Percentiles rank a stretch among this genome's conserved stretches.
These are phyloP conservation scores for Sebastes itinus DNA, from an alignment of 2,797 vertebrate species.

Conservation along the genomic window DNA sequence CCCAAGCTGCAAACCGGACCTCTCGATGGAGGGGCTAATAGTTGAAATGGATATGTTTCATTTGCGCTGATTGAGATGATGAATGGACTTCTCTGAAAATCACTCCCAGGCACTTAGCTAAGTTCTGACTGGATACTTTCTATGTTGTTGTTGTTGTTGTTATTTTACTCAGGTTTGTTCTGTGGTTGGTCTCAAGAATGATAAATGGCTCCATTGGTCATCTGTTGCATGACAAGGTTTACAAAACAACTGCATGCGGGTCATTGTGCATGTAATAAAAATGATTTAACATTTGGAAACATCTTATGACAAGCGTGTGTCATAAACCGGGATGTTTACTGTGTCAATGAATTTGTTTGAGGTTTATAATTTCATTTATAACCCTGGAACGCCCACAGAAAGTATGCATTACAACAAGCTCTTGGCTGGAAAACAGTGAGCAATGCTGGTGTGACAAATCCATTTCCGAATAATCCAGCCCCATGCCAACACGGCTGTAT, in stretches of 20 bases:
- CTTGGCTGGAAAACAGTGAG: neutral
- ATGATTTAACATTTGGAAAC: neutral
- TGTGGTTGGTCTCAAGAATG: neutral
- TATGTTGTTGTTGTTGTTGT: neutral
- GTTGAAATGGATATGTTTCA: conserved; percentile 80
- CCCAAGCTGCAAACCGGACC: conserved; percentile 77
- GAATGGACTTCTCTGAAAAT: conserved; percentile 71
- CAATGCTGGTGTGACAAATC: conserved; percentile 17
- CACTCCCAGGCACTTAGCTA: conserved; percentile 61
- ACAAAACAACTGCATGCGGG: conserved; percentile 5
- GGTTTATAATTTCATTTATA: conserved; percentile 13
- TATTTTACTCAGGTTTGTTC: conserved; percentile 15
- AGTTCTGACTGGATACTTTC: conserved; percentile 9
- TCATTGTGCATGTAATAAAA: neutral
- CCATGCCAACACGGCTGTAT: neutral
- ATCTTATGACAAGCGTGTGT: neutral
- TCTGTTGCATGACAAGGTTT: neutral
- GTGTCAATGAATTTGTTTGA: neutral
- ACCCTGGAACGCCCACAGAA: conserved; percentile 1
- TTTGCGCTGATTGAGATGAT: conserved; percentile 80
- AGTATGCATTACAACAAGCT: neutral
- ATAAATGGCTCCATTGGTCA: neutral
- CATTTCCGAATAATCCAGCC: neutral
- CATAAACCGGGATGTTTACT: conserved; percentile 2
- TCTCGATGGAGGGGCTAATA: conserved; percentile 69